Conservation (phyloP, 2,888 invertebrate genomes). For the Calliopum simillimum region DNA sequence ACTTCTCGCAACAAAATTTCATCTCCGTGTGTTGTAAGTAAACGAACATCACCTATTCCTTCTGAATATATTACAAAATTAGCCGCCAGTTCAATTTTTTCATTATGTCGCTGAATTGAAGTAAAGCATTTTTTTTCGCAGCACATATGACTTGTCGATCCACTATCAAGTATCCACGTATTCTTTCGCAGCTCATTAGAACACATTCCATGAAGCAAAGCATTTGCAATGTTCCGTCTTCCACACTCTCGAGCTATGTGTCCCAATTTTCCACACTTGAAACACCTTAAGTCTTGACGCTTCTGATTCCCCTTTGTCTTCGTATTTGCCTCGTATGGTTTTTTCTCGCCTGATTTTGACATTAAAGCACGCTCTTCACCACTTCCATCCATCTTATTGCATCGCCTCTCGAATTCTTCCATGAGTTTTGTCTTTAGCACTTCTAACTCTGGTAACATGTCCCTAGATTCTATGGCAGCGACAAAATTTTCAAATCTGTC, state of each 20-base stretch:
- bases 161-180: conserved; percentile 32
- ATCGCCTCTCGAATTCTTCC: too few species aligned
- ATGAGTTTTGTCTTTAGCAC: too few species aligned
- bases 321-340: too few species aligned
- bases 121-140: conserved; percentile 19
- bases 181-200: not conserved
- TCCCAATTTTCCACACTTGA: not conserved
- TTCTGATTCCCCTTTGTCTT: too few species aligned
- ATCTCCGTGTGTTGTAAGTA: not conserved
- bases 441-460: too few species aligned
- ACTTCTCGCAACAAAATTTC: conserved; percentile 26
- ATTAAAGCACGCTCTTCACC: too few species aligned
- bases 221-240: conserved; percentile 18
- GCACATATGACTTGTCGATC: conserved; percentile 35
- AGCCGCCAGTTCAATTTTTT: conserved; percentile 11
- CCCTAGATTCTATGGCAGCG: too few species aligned
- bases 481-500: too few species aligned
- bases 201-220: conserved; percentile 14
- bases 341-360: too few species aligned
- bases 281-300: conserved; percentile 11
- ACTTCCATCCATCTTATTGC: too few species aligned
- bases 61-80: too few species aligned
- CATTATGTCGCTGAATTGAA: conserved; percentile 7
- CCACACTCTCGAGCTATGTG: not conserved
- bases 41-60: not conserved